Evolutionary conservation across 2,888 invertebrate species (phyloP).

Genomic region (Strigamia maritima): DNA sequence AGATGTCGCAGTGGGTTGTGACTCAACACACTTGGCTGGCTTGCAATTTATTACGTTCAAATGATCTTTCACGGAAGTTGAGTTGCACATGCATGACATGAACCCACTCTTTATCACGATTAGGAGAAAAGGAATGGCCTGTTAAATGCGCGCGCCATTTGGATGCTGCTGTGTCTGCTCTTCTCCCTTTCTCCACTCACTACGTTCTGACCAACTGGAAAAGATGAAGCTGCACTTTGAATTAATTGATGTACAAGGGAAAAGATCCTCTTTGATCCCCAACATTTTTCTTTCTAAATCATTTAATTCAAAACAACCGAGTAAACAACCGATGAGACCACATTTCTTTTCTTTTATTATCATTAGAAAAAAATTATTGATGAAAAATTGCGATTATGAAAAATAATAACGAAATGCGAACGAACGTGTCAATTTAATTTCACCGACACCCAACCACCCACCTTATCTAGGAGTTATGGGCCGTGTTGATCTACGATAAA

Average conservation of each 20-base stretch:
- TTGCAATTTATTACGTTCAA: slow-evolving; percentile 31
- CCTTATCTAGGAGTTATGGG: not conserved
- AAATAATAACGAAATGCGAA: no score
- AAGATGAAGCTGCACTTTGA: slow-evolving; percentile 8
- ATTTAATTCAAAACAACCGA: not conserved
- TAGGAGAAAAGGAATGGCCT: slow-evolving; percentile 34
- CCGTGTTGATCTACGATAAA: not conserved
- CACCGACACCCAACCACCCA: not conserved
- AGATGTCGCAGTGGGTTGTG: slow-evolving; percentile 27
- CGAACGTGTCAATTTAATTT: not conserved
- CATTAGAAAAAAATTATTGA: not conserved
- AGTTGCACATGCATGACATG: slow-evolving; percentile 34
- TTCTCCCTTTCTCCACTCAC: not conserved
- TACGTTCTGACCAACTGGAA: slow-evolving; percentile 23
- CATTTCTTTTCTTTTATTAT: not conserved
- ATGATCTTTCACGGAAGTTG: slow-evolving; percentile 34
- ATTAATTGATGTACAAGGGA: slow-evolving; percentile 7
- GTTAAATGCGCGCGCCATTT: slow-evolving; percentile 31
- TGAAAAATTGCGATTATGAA: not conserved
- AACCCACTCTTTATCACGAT: slow-evolving; percentile 34
- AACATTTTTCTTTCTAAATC: not conserved
- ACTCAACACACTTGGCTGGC: slow-evolving; percentile 28
- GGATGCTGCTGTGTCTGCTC: slow-evolving; percentile 3
- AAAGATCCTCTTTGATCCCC: not conserved
- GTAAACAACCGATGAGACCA: not conserved